Evolutionary conservation across 2,797 vertebrate species (phyloP).

Genomic region (Diplodus sargus): DNA sequence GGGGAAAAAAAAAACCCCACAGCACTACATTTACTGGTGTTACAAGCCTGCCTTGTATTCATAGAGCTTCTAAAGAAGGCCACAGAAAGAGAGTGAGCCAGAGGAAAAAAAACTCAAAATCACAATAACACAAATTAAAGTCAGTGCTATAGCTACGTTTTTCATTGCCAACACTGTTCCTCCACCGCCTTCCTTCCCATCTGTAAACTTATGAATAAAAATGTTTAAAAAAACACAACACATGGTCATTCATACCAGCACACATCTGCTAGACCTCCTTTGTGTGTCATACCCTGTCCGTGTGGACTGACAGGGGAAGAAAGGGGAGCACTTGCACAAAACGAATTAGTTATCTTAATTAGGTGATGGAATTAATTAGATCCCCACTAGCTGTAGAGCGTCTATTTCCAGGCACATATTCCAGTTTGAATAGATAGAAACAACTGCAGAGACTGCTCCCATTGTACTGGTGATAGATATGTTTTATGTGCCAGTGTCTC

Average conservation of each 20-base stretch:
- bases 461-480: not conserved
- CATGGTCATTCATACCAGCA: constrained; percentile 45
- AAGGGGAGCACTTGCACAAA: constrained; percentile 23
- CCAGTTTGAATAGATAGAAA: constrained; percentile 19
- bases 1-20: not conserved
- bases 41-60: not conserved
- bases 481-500: not conserved
- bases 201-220: constrained; percentile 69
- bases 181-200: constrained; percentile 58
- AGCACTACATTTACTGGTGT: constrained; percentile 5
- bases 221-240: not conserved
- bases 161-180: constrained; percentile 40
- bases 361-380: constrained; percentile 51
- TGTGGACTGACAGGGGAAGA: constrained; percentile 21
- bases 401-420: constrained; percentile 44
- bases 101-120: too few species aligned
- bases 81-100: not conserved
- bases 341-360: constrained; percentile 52
- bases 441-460: not conserved
- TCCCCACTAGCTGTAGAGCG: constrained; percentile 49
- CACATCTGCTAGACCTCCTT: constrained; percentile 5
- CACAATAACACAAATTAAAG: not conserved
- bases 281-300: not conserved
- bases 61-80: not conserved
- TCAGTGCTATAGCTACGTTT: not conserved